Base-by-base conservation (phyloP, 2,113 vertebrate genomes). In the Baryphthengus martii region DNA sequence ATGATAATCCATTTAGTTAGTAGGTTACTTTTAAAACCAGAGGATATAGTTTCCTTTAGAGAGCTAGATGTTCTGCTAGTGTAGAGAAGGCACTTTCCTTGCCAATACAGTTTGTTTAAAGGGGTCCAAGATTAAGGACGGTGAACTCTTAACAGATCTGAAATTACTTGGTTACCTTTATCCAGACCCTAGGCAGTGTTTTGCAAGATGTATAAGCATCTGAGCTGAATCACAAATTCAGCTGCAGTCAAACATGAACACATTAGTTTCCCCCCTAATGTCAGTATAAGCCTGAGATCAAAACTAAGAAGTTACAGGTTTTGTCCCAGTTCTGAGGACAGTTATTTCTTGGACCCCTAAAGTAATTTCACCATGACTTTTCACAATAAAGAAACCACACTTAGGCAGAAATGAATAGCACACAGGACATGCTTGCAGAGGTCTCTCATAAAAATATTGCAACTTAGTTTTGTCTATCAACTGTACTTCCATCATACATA, bases 371-470 rank as follows among this genome's bases (percentile, higher is more conserved):
- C 73, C 68, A 86, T 44, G 53, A 86, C 61, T 93, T 85, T 87
- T 61, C 88, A 95, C 93, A 96, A 73, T 68, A 40, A 77, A 73
- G 71, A 73, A 74, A 90, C 21, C 92, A 97, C 92, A 97, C n/a
- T 93, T 75, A 91, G 47, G 91, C 89, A 93, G 55, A 85, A 95
- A 96, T 79, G 81, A 96, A 93, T 23, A 94, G 97, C 96, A 97
- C 95, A 98, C 95, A 98, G 77, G 92, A 96, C 95, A 98, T 98
- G 98, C 98, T 93, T 96, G 97, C 97, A 97, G 79, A 94, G 92
- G 97, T 98, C 97, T 97, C 97, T 98, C 98, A 98, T 98, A 98
- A 98, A 98, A 97, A 92, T 96, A 95, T 71, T 77, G 78, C 42
- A 87, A 90, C 65, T 89, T 88, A 24, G 55, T 85, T 96, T 95